A percentile compares a stretch with the other conserved stretches of the same genome.
phyloP scores from a whole-genome alignment of 2,113 vertebrate species.

The Helogale parvula region DNA sequence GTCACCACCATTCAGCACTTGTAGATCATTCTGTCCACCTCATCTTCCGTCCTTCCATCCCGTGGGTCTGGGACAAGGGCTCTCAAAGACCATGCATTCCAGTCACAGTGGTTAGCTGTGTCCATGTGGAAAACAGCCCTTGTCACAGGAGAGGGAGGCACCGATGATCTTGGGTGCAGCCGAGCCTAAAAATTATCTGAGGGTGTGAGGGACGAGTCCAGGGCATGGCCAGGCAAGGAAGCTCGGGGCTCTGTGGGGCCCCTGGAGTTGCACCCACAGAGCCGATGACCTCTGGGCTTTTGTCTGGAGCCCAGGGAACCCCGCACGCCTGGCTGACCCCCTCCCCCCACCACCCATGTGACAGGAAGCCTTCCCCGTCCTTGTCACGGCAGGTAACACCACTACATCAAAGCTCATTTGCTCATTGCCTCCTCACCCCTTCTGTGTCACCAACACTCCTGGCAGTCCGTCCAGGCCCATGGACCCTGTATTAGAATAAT shows the following conservation, averaged over 20 bases:
- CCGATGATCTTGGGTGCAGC: neutral
- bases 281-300: neutral
- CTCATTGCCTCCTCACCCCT: too few species aligned
- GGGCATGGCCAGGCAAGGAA: neutral
- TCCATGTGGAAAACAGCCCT: neutral
- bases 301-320: neutral
- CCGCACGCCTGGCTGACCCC: neutral
- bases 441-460: neutral
- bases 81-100: neutral
- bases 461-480: neutral
- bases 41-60: neutral
- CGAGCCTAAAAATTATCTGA: neutral
- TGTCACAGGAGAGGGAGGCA: neutral
- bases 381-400: neutral
- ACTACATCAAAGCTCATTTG: fast-evolving
- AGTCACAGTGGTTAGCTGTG: neutral
- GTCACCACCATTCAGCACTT: neutral
- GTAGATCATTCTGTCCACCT: too few species aligned
- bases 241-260: neutral
- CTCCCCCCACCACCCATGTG: neutral
- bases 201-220: neutral
- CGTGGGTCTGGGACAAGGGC: neutral
- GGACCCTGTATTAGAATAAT: neutral
- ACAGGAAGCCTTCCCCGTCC: neutral
- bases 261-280: neutral